Base-by-base conservation (phyloP, 2,113 vertebrate species). In the Sorex araneus region DNA sequence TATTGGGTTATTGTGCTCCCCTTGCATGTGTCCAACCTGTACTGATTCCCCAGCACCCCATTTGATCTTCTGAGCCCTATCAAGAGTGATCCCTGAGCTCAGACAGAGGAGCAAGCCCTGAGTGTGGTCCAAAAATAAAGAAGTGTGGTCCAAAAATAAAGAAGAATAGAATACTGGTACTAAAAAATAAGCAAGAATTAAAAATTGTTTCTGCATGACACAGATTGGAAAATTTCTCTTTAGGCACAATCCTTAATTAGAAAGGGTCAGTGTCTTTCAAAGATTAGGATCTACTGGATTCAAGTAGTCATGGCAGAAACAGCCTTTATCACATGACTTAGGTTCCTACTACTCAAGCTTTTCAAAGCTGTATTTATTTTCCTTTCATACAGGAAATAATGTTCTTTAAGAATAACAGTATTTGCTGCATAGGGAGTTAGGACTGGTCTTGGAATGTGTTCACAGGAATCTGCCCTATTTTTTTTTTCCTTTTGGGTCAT, bases 301-400 rank as follows among this genome's bases (percentile, higher is more conserved):
- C 88, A 47, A 47, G 45, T 47, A 47, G 45, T 47, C 45, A 47
- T 7, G 45, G 45, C 11, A 47, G 45, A 47, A 47, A 11, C 34
- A 77, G 43, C 15, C 8, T 84, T 76, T 40, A 92, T 11, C 67
- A 8, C 23, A 82, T 74, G 12, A 70, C 30, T 89, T 79, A 45
- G 57, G 84, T 79, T 2, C 84, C 76, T 87, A 75, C 74, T 84
- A 82, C 76, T 45, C 28, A 78, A 43, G 83, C 10, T 25, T 89
- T 74, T 64, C 30, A 75, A 94, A 91, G 30, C 30, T 75, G 11
- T 54, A 74, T 83, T 91, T 93, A 25, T 74, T 86, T 91, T 86
- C n/a, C 30, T 64, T 93, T 74, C 86, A 36, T 54, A 32, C 1
- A 84, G 80, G 34, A 80, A 86, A 69, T 25, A 66, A 11, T 80